phyloP scores from a whole-genome alignment of 2,113 vertebrate genomes.

The Otus sunia region DNA sequence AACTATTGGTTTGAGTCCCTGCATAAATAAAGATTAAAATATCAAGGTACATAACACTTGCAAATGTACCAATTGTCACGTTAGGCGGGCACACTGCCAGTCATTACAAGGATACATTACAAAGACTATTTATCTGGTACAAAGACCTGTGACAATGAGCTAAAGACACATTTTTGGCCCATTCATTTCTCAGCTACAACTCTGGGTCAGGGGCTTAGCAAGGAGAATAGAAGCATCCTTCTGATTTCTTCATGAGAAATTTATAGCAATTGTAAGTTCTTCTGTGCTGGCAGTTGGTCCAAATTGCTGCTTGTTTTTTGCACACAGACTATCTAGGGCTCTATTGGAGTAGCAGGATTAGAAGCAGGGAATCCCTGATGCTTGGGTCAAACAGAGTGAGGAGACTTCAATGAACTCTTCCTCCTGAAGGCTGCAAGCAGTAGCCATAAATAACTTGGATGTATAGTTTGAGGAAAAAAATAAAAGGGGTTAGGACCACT shows the following conservation, averaged over 20 bases:
- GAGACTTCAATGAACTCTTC: background rate
- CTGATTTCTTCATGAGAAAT: background rate
- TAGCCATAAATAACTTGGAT: background rate
- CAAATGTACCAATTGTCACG: background rate
- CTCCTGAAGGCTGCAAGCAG: background rate
- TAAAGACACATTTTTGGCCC: background rate
- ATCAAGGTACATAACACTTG: constrained; percentile 23
- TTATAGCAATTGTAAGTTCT: background rate
- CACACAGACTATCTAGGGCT: background rate
- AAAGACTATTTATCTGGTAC: background rate
- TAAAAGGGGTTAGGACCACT: background rate
- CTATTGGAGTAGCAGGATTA: background rate
- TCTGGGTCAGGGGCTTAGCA: background rate
- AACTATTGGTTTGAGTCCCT: constrained; percentile 84
- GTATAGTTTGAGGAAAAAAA: background rate
- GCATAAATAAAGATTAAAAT: constrained; percentile 55
- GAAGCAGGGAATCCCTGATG: background rate
- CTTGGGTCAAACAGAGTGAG: background rate
- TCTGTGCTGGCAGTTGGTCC: background rate
- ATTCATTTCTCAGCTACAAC: background rate
- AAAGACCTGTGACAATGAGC: background rate
- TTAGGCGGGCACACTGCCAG: background rate
- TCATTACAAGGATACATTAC: background rate
- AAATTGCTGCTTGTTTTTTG: background rate
- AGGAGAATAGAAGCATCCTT: background rate